Conservation (phyloP, 2,888 invertebrate genomes). For the Sussaba pulchella region DNA sequence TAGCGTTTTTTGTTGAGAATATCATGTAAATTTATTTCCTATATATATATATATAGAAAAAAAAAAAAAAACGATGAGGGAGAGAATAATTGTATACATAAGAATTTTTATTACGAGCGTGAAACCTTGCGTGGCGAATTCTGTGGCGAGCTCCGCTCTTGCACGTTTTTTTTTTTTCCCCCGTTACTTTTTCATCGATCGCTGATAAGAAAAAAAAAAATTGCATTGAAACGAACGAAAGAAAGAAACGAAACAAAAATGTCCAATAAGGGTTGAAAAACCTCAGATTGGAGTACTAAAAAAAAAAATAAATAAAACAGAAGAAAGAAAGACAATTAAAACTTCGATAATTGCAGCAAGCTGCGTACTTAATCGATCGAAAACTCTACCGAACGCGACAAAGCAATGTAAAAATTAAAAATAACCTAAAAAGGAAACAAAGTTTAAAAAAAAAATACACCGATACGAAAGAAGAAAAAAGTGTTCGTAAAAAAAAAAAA, state of each 20-base stretch:
- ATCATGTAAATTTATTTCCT: constrained; percentile 83
- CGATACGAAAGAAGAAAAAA: constrained; percentile 70
- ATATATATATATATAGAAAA: constrained; percentile 68
- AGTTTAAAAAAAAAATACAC: constrained; percentile 42
- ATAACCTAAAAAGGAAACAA: constrained; percentile 39
- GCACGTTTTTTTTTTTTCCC: constrained; percentile 37
- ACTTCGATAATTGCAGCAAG: constrained; percentile 77
- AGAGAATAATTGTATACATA: constrained; percentile 35
- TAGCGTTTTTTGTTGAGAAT: constrained; percentile 82
- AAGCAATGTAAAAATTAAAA: constrained; percentile 65
- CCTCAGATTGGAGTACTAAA: constrained; percentile 80
- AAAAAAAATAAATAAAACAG: constrained; percentile 24
- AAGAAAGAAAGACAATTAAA: constrained; percentile 71
- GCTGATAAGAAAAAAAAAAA: constrained; percentile 16
- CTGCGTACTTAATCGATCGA: constrained; percentile 79
- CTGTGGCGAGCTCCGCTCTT: constrained; percentile 47
- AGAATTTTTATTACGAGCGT: constrained; percentile 74
- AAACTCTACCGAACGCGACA: constrained; percentile 49
- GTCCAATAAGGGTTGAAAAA: constrained; percentile 72
- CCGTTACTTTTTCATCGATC: too few relatives aligned
- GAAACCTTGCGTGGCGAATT: constrained; percentile 70
- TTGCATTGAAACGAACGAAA: constrained; percentile 44
- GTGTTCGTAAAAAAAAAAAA: constrained; percentile 73
- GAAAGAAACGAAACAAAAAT: constrained; percentile 62
- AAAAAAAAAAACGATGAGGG: constrained; percentile 40